Evolutionary conservation across 2,797 vertebrate genomes (phyloP).

Genomic region (Danio jaintianensis): DNA sequence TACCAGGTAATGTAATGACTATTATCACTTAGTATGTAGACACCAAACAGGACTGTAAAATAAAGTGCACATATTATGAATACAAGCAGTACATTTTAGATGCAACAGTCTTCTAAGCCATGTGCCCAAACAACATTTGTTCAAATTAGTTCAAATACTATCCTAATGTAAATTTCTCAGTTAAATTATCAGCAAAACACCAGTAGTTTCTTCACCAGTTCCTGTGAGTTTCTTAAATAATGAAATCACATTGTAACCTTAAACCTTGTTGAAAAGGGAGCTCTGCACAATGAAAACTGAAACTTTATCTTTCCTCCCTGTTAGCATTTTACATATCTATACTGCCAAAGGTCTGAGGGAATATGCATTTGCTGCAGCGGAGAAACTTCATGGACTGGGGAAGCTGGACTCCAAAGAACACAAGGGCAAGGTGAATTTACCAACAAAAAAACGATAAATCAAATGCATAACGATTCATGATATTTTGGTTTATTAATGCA

Average conservation of each 20-base stretch:
- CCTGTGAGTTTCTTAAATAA: slow-evolving; percentile 18
- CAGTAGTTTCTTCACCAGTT: slow-evolving; percentile 1
- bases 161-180: background rate
- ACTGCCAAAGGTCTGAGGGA: slow-evolving; percentile 87
- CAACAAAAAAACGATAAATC: background rate
- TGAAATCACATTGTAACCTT: slow-evolving; percentile 8
- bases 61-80: no score
- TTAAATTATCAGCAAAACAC: background rate
- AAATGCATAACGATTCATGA: background rate
- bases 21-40: no score
- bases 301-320: slow-evolving; percentile 42
- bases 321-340: slow-evolving; percentile 89
- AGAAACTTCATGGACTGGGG: slow-evolving; percentile 77
- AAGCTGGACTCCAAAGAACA: slow-evolving; percentile 88
- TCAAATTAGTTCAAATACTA: background rate
- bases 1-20: no score
- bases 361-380: slow-evolving; percentile 84
- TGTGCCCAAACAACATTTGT: no score
- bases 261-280: background rate
- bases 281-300: slow-evolving; percentile 21
- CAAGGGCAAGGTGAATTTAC: slow-evolving; percentile 86
- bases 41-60: no score
- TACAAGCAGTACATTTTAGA: no score
- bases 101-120: no score
- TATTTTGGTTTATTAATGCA: background rate